Base-by-base conservation (phyloP, 2,113 vertebrate species). In the Indicator indicator region DNA sequence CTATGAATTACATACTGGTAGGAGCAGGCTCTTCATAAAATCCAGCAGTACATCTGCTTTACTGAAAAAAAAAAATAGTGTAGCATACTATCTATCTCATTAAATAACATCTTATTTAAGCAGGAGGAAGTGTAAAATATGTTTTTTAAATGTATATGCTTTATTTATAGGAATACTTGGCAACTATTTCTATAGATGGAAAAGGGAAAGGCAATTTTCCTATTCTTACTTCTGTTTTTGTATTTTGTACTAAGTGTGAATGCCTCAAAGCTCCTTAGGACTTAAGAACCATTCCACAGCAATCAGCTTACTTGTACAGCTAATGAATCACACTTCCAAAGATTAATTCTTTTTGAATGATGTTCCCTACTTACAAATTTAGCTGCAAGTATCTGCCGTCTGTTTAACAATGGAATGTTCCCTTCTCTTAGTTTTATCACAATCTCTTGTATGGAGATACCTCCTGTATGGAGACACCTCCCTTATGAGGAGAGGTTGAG, bases 251-350 rank as follows among this genome's bases (percentile, higher is more conserved):
- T 36, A 74, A 73, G 1, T 4, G 30, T 12, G 4, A 89, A 59
- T 48, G 38, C 15, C 55, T 91, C 36, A 74, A 40, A 70, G 52
- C 44, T 56, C 26, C 9, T 40, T n/a, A 79, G 16, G 68, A 65
- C n/a, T 20, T 9, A 68, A 65, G 48, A 73, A 54, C 6, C 32
- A 62, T 80, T 87, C 18, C 40, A 50, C 74, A 46, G 11, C 1
- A 4, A 75, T 2, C 0, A 1, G 3, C 11, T 83, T 64, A 27
- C 11, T 33, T 32, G 42, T n/a, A 69, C 12, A 50, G 10, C 8
- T 76, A 27, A 56, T 18, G 26, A 71, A 27, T 67, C 40, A 65
- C 11, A 67, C 6, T 55, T 80, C 3, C 36, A 56, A 42, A 6
- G 9, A 44, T 38, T 19, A 93, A 82, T 16, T 5, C 3, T 30